Conservation (phyloP, 2,797 vertebrate species). For the Enteromius argenteus region DNA sequence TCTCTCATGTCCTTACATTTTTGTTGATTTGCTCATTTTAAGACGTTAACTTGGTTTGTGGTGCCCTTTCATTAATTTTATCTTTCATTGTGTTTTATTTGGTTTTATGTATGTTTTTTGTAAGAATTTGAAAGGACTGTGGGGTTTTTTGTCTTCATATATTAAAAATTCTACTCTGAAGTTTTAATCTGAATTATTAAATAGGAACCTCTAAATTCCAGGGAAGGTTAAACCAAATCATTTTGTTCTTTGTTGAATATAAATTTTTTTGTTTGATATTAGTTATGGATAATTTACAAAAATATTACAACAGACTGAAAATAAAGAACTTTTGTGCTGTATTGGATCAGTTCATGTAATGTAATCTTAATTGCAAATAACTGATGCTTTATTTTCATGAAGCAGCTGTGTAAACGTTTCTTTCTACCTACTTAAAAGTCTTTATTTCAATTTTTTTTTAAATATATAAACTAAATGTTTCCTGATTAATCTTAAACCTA, state of each 20-base stretch:
- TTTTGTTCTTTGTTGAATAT: background rate
- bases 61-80: background rate
- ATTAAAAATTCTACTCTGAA: background rate
- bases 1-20: background rate
- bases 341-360: background rate
- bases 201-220: background rate
- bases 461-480: background rate
- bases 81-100: background rate
- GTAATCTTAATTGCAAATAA: background rate
- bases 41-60: background rate
- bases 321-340: background rate
- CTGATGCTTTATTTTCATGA: background rate
- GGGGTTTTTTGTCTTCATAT: background rate
- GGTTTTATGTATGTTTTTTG: background rate
- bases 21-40: background rate
- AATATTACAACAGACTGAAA: background rate
- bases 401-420: background rate
- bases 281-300: background rate
- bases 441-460: too few species aligned
- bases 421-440: background rate
- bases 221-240: background rate
- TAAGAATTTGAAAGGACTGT: background rate
- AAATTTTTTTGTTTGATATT: background rate
- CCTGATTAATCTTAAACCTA: background rate
- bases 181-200: background rate